Evolutionary conservation across 2,113 vertebrate genomes (phyloP).

Genomic region (Salvelinus fontinalis): DNA sequence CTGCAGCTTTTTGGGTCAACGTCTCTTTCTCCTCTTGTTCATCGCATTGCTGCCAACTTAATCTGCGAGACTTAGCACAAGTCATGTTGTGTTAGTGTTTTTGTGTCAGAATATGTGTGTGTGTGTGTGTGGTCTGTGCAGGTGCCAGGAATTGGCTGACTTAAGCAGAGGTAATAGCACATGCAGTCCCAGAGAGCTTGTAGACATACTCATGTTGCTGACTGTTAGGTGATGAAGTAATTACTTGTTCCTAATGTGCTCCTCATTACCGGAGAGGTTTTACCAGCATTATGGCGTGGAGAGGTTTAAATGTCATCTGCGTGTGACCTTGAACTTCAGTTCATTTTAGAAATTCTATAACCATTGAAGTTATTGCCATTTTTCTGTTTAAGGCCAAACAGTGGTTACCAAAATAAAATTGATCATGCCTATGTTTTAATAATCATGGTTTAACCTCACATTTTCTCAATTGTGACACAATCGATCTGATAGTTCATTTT

Average conservation of each 20-base stretch:
- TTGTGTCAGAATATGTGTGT: neutral
- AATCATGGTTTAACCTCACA: neutral
- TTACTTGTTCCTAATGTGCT: neutral
- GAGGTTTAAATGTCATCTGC: constrained; percentile 28
- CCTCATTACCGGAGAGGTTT: constrained; percentile 10
- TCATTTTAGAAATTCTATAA: neutral
- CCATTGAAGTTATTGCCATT: too few species aligned
- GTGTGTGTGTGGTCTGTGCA: constrained; percentile 26
- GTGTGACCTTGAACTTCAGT: neutral
- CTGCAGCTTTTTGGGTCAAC: constrained; percentile 43
- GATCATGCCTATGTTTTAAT: neutral
- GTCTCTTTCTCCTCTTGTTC: constrained; percentile 43
- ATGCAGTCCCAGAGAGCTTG: constrained; percentile 50
- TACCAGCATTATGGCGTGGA: neutral
- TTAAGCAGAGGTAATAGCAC: constrained; percentile 54
- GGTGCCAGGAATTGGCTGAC: constrained; percentile 42
- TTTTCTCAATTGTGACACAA: neutral
- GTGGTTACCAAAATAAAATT: neutral
- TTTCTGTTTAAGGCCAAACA: neutral
- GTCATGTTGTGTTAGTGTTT: constrained; percentile 33
- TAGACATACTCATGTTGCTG: constrained; percentile 41
- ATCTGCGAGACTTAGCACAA: constrained; percentile 48
- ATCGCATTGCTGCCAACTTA: constrained; percentile 30
- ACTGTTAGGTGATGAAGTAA: neutral
- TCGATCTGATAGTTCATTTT: neutral